Conservation (phyloP, 2,113 vertebrate genomes). For the Gasterosteus aculeatus region DNA sequence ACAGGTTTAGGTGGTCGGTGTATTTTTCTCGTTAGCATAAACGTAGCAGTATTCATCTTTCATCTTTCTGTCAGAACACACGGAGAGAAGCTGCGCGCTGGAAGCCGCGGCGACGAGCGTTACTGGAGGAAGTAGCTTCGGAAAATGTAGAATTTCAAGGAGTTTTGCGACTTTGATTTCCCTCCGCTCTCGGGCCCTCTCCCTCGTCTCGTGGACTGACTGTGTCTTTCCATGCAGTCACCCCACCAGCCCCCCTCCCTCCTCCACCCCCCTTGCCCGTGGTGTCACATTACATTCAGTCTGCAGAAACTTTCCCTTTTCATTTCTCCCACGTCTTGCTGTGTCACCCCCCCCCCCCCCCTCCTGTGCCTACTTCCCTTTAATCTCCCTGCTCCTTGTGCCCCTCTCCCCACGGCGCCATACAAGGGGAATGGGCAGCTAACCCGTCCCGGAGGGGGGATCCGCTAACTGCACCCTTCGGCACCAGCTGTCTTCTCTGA, state of each 20-base stretch:
- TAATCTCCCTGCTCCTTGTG: slow-evolving; percentile 58
- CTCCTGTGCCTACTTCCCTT: slow-evolving; percentile 50
- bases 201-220: slow-evolving; percentile 38
- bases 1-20: slow-evolving; percentile 9
- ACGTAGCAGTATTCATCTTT: slow-evolving; percentile 11
- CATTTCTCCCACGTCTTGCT: slow-evolving; percentile 44
- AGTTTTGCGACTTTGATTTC: slow-evolving; percentile 27
- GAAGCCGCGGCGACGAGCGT: not conserved
- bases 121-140: slow-evolving; percentile 15
- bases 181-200: slow-evolving; percentile 3
- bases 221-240: slow-evolving; percentile 74
- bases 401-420: slow-evolving; percentile 51
- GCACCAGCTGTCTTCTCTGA: slow-evolving; percentile 71
- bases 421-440: slow-evolving; percentile 51
- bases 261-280: not conserved
- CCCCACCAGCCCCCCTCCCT: not conserved
- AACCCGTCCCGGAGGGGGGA: slow-evolving; percentile 59
- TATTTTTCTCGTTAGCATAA: slow-evolving; percentile 28
- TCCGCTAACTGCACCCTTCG: slow-evolving; percentile 68
- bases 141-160: slow-evolving; percentile 22
- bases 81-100: not conserved
- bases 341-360: slow-evolving; percentile 34
- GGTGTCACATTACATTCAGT: slow-evolving; percentile 71
- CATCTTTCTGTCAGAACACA: slow-evolving; percentile 3
- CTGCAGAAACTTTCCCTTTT: slow-evolving; percentile 66